Evolutionary conservation across 1,140 invertebrate species (phyloP).

Genomic region (Eufriesea mexicana): DNA sequence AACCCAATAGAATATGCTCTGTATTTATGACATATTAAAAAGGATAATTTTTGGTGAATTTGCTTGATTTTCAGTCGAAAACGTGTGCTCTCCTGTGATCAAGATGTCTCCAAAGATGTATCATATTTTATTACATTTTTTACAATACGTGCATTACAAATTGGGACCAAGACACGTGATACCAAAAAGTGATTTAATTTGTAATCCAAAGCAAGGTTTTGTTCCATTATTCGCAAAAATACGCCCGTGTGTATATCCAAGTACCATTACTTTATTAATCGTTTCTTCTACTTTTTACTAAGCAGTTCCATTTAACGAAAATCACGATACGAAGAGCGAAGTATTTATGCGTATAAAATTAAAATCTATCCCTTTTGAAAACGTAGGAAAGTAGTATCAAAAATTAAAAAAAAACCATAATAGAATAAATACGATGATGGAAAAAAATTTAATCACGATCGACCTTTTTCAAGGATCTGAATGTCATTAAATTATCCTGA

Average conservation of each 20-base stretch:
- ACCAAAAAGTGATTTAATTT: conserved; percentile 32
- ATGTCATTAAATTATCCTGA: not conserved
- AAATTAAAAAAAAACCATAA: not conserved
- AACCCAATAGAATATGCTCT: too few species aligned
- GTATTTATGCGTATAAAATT: not conserved
- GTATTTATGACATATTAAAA: not conserved
- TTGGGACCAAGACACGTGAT: conserved; percentile 55
- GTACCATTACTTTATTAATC: not conserved
- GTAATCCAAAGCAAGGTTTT: not conserved
- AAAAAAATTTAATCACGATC: not conserved
- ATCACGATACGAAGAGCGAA: not conserved
- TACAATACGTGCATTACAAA: conserved; percentile 24
- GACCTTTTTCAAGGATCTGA: too few species aligned
- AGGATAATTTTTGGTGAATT: conserved; percentile 14
- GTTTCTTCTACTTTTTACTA: not conserved
- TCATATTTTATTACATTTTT: conserved; percentile 61
- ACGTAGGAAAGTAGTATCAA: not conserved
- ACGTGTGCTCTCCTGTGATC: conserved; percentile 71
- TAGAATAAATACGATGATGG: not conserved
- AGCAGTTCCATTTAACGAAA: not conserved
- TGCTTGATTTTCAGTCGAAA: conserved; percentile 66
- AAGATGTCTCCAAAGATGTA: conserved; percentile 34
- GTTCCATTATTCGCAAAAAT: conserved; percentile 1
- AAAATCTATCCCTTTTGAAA: not conserved
- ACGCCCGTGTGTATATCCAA: not conserved